Base-by-base conservation (phyloP, 2,113 vertebrate genomes). In the Tychaedon coryphoeus region DNA sequence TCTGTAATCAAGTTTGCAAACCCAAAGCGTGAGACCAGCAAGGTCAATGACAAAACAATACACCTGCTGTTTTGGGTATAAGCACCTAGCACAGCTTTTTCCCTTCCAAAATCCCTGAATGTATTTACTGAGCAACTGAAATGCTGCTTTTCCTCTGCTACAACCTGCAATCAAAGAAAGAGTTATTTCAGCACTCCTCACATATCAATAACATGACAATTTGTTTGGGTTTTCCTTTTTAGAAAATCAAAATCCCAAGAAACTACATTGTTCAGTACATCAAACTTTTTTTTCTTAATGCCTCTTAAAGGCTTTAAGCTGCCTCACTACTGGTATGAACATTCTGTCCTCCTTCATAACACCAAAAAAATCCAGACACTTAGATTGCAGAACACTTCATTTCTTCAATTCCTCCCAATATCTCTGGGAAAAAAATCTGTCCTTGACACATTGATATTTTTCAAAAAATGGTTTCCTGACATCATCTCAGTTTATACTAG, bases 11-110 rank as follows among this genome's bases (percentile, higher is more conserved):
- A 19, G 17, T 90, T 75, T 81, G 42, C 18, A 92, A 81, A 89
- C 16, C 42, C 43, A 14, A 86, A 8, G 6, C 15, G 28, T 2
- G 1, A 42, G 10, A 70, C 9, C 0, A 0, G 17, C 16, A 85
- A 54, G 11, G 19, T 26, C 6, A 13, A 17, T n/a, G 29, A 57
- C 50, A 92, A 75, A 64, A 82, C 8, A 65, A 34, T 13, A 36
- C 16, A 65, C 1, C 14, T 29, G 12, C 13, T 42, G 1, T 8
- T 76, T 69, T 38, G 17, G 17, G 9, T 34, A 8, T 3, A 64
- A 78, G 6, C 22, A 60, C 19, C 45, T 40, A 75, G 38, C 12
- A 38, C 0, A 1, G 24, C 7, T n/a, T 88, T 74, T 72, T 34
- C 22, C 12, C 23, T 65, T 76, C 40, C 43, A 19, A 76, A 40